phyloP scores from a whole-genome alignment of 2,113 vertebrate species.

The Opisthocomus hoazin region DNA sequence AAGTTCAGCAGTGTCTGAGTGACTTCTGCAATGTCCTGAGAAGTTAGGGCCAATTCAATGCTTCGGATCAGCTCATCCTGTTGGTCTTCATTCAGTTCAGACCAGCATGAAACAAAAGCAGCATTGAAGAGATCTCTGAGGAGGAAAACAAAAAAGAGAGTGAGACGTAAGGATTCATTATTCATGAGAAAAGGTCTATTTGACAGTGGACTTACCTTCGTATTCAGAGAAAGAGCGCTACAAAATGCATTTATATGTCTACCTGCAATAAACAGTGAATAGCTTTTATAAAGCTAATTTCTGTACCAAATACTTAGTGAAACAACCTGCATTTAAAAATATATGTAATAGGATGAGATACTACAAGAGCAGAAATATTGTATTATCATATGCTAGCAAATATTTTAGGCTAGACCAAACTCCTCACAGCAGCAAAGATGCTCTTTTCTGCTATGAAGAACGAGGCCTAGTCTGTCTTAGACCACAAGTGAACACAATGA shows the following conservation, averaged over 20 bases:
- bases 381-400: not conserved
- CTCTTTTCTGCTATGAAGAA: not conserved
- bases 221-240: not conserved
- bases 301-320: not conserved
- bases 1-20: constrained; percentile 96
- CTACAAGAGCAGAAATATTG: not conserved
- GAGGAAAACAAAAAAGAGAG: not conserved
- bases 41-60: constrained; percentile 93
- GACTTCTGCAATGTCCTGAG: constrained; percentile 97
- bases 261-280: not conserved
- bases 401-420: not conserved
- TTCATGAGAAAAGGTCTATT: not conserved
- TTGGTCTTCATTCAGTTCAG: constrained; percentile 95
- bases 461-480: not conserved
- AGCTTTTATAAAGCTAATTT: not conserved
- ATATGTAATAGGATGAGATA: not conserved
- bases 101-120: constrained; percentile 98
- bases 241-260: not conserved
- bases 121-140: constrained; percentile 96
- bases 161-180: not conserved
- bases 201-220: not conserved
- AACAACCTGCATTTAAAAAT: not conserved
- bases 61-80: constrained; percentile 98
- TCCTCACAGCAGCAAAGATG: not conserved
- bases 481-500: not conserved